These are phyloP conservation scores for Apocrypta bakeri DNA, from an alignment of 1,140 invertebrate genomes.

Conservation along the genomic window DNA sequence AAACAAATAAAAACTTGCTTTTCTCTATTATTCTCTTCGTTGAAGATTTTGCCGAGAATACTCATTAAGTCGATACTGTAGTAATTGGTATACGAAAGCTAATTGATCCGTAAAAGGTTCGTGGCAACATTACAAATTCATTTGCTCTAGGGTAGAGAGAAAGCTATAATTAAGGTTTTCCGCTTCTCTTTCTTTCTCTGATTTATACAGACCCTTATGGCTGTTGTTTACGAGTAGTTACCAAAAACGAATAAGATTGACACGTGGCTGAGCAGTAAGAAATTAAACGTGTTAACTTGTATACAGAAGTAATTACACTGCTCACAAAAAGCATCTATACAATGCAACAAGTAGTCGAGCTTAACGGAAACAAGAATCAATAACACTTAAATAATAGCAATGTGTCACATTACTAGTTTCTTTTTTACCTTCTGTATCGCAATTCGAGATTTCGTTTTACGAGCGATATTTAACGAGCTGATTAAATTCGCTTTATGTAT, in stretches of 20 bases:
- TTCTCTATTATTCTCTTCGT: background rate
- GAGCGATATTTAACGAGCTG: background rate
- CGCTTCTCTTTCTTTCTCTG: background rate
- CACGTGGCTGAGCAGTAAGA: background rate
- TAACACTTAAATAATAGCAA: background rate
- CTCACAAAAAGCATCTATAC: slow-evolving; percentile 51
- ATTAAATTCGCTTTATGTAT: background rate
- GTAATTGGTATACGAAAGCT: background rate
- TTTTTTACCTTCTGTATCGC: background rate
- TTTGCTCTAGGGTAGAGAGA: background rate
- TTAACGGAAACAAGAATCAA: slow-evolving; percentile 21
- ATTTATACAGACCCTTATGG: background rate
- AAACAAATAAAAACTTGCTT: background rate
- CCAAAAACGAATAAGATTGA: too few relatives aligned
- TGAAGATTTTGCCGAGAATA: too few relatives aligned
- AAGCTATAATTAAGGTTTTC: background rate
- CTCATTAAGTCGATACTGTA: background rate
- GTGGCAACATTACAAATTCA: background rate
- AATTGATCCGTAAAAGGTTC: background rate
- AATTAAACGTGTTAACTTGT: background rate
- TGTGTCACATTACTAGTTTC: background rate
- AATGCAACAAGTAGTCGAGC: slow-evolving; percentile 63
- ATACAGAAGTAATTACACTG: background rate
- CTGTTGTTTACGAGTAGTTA: too few relatives aligned
- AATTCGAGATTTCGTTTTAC: background rate